phyloP scores from a whole-genome alignment of 2,113 vertebrate genomes.

The Oxygymnocypris stewartii region DNA sequence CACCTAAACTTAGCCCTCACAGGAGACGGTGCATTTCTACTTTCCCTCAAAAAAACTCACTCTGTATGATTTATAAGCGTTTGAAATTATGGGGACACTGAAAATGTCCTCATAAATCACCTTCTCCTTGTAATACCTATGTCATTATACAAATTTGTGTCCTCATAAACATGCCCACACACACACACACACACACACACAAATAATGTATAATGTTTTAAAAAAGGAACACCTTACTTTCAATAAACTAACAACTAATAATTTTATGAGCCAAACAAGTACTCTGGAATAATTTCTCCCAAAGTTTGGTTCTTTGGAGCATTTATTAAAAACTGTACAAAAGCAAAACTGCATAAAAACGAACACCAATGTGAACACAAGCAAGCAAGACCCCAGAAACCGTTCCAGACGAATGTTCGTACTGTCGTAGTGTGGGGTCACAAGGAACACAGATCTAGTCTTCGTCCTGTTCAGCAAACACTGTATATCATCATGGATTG shows the following conservation, averaged over 20 bases:
- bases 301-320: neutral
- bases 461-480: neutral
- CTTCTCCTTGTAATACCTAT: too few relatives aligned
- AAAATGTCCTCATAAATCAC: too few relatives aligned
- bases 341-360: slow-evolving; percentile 65
- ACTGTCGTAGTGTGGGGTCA: neutral
- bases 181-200: too few relatives aligned
- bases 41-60: too few relatives aligned
- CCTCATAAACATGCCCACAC: too few relatives aligned
- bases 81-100: too few relatives aligned
- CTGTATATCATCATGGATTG: slow-evolving; percentile 38
- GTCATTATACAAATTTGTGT: too few relatives aligned
- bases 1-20: too few relatives aligned
- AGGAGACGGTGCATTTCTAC: too few relatives aligned
- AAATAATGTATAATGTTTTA: too few relatives aligned
- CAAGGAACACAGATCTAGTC: slow-evolving; percentile 45
- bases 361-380: slow-evolving; percentile 58
- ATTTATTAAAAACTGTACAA: slow-evolving; percentile 79
- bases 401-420: neutral
- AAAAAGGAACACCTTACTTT: neutral
- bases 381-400: slow-evolving; percentile 55
- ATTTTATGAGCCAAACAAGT: neutral
- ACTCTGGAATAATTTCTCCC: neutral
- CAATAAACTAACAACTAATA: slow-evolving; percentile 30
- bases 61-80: too few relatives aligned